Percentiles rank a stretch among this genome's conserved stretches.
Evolutionary conservation across 2,888 invertebrate species (phyloP).

Genomic region (Latrodectus elegans): DNA sequence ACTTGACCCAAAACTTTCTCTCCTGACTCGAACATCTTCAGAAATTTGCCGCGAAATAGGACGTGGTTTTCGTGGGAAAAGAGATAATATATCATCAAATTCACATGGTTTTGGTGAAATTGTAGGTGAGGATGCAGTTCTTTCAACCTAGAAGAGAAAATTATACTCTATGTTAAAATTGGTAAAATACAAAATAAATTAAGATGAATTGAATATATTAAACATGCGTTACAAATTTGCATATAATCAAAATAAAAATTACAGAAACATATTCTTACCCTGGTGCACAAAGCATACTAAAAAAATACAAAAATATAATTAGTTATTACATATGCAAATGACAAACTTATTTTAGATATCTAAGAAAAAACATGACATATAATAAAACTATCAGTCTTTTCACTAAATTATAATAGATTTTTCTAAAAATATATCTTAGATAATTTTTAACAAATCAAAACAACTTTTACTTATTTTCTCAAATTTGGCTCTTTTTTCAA

Average conservation of each 20-base stretch:
- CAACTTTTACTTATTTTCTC: no score
- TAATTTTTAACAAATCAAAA: no score
- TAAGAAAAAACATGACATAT: no score
- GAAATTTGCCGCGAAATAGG: constrained; percentile 75
- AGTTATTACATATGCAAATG: not conserved
- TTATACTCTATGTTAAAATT: constrained; percentile 14
- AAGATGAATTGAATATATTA: not conserved
- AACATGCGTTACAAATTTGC: not conserved
- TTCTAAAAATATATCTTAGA: no score
- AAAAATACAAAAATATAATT: not conserved
- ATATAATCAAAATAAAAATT: not conserved
- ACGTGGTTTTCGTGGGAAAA: constrained; percentile 72
- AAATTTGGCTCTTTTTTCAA: no score
- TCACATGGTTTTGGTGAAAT: constrained; percentile 67
- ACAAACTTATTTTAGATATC: not conserved
- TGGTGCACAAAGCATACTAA: constrained; percentile 2
- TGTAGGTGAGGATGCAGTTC: constrained; percentile 72
- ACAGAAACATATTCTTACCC: not conserved
- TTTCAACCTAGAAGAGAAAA: constrained; percentile 72
- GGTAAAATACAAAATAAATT: not conserved
- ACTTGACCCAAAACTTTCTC: constrained; percentile 73
- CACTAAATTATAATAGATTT: no score
- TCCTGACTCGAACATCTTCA: constrained; percentile 74
- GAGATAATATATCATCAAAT: constrained; percentile 59
- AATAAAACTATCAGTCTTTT: no score